These are phyloP conservation scores for Margarornis squamiger DNA, from an alignment of 2,797 vertebrate genomes.

Conservation along the genomic window DNA sequence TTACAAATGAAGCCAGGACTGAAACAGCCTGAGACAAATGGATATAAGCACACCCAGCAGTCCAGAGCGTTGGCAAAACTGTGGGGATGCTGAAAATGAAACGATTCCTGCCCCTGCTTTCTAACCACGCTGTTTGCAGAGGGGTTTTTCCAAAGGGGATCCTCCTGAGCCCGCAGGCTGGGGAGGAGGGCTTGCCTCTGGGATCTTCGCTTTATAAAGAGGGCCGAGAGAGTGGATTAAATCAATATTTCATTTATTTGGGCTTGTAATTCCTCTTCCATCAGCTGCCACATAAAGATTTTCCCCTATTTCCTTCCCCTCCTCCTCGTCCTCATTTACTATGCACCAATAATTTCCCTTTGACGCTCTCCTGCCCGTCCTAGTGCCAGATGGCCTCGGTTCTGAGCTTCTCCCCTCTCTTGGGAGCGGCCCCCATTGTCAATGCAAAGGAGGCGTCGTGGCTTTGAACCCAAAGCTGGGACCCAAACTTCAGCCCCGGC, in stretches of 20 bases:
- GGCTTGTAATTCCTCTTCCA: conserved; percentile 63
- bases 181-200: not conserved
- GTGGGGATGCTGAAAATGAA: not conserved
- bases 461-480: conserved; percentile 71
- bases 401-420: conserved; percentile 62
- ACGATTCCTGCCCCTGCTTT: not conserved
- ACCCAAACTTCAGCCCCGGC: conserved; percentile 58
- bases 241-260: conserved; percentile 62
- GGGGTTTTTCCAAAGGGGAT: not conserved
- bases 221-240: conserved; percentile 36
- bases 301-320: conserved; percentile 35
- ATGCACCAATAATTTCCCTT: conserved; percentile 70
- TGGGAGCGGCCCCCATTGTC: conserved; percentile 70
- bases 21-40: not conserved
- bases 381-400: conserved; percentile 70
- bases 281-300: conserved; percentile 59
- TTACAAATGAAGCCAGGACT: not conserved
- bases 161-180: not conserved
- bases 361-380: conserved; percentile 55
- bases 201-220: conserved; percentile 16
- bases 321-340: conserved; percentile 64
- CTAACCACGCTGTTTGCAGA: rapidly evolving
- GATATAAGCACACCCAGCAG: not conserved
- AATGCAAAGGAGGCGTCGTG: conserved; percentile 61
- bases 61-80: not conserved